phyloP scores from a whole-genome alignment of 64 coral and sea anemone genomes.

The Platygyra sinensis region DNA sequence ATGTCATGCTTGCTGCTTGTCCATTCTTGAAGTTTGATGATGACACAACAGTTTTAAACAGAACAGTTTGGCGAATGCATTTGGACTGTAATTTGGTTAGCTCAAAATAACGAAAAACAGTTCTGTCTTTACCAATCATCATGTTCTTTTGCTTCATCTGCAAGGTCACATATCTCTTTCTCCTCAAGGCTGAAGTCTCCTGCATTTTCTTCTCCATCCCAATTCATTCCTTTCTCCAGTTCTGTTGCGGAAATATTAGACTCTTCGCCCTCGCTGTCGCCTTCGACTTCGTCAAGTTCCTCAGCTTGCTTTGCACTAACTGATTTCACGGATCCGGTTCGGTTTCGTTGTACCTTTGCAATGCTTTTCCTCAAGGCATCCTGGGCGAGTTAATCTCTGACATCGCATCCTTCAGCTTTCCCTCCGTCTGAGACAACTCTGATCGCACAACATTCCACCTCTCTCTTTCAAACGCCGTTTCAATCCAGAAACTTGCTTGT shows the following conservation, averaged over 20 bases:
- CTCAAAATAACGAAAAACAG: too few relatives aligned
- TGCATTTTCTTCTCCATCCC: not conserved
- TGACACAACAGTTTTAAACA: too few relatives aligned
- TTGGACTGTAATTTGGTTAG: too few relatives aligned
- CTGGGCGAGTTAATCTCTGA: constrained; percentile 31
- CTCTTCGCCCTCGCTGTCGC: not conserved
- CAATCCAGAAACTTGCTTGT: constrained; percentile 12
- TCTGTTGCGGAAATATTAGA: too few relatives aligned
- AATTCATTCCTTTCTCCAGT: too few relatives aligned
- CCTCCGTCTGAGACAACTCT: constrained; percentile 25
- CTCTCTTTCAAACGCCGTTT: not conserved
- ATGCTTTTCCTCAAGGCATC: constrained; percentile 47
- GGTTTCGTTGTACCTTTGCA: not conserved
- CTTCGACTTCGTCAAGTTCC: not conserved
- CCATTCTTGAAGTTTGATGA: too few relatives aligned
- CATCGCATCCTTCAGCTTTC: constrained; percentile 32
- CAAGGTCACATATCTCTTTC: not conserved
- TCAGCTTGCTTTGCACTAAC: not conserved
- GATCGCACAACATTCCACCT: constrained; percentile 2
- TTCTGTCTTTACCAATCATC: not conserved
- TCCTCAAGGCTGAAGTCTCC: not conserved
- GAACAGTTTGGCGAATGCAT: too few relatives aligned
- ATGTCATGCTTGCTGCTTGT: too few relatives aligned
- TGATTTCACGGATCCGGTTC: not conserved
- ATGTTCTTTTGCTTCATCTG: not conserved